Conservation (phyloP, 2,797 vertebrate genomes). For the Centroberyx gerrardi region DNA sequence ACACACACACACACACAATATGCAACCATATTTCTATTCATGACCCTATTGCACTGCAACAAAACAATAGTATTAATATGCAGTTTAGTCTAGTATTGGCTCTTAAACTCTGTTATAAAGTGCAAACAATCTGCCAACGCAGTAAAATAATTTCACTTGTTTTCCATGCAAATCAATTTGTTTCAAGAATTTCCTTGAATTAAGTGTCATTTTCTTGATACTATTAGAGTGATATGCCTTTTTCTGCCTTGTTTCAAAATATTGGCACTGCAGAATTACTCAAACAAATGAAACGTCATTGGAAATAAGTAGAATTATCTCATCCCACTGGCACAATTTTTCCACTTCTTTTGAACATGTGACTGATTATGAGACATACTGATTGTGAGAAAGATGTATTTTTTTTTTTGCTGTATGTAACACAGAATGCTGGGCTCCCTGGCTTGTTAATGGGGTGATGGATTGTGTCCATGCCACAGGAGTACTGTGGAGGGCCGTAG, state of each 20-base stretch:
- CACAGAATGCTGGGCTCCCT: conserved; percentile 1
- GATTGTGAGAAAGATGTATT: too few species aligned
- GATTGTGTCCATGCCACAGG: conserved; percentile 74
- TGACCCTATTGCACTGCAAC: too few species aligned
- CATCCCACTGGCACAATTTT: background rate
- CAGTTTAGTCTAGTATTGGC: too few species aligned
- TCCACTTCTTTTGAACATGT: background rate
- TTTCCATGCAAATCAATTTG: too few species aligned
- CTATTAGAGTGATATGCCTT: too few species aligned
- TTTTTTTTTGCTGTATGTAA: background rate
- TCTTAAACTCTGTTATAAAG: too few species aligned
- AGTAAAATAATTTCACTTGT: too few species aligned
- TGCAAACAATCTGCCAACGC: too few species aligned
- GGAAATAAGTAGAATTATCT: background rate
- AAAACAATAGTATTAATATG: too few species aligned
- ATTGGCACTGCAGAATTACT: background rate
- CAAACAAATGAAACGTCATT: background rate
- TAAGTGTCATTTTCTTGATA: too few species aligned
- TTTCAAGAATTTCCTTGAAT: too few species aligned
- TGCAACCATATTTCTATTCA: background rate
- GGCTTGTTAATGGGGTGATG: conserved; percentile 52
- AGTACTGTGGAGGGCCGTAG: conserved; percentile 73
- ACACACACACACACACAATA: conserved; percentile 9
- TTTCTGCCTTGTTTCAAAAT: background rate
- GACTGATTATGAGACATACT: background rate